Evolutionary conservation across 2,888 invertebrate species (phyloP), one percentile per base, ranked within the genome.

Genomic region (Thysanoteuthis rhombus): DNA sequence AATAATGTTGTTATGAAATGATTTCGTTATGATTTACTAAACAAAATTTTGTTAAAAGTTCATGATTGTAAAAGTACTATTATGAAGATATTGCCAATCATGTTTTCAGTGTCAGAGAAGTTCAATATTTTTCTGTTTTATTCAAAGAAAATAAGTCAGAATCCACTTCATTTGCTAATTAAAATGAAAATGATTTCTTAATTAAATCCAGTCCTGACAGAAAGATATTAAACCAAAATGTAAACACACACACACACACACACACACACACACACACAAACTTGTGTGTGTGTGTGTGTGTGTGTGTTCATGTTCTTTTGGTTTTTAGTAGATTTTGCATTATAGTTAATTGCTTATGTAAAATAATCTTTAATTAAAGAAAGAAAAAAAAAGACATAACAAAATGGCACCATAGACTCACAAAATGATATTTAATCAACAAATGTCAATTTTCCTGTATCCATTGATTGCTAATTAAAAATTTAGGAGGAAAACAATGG

Each of bases 131-230:
- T 75, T 75, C 19, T 75, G 75, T 36, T 36, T n/a, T 75, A 75
- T 75, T 16, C n/a, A 75, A 75, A 75, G 75, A 75, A 75, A 75
- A 75, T 16, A n/a, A 75, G 75, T n/a, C n/a, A 75, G 75, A 75
- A n/a, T n/a, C 75, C n/a, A n/a, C 75, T 75, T n/a, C 75, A 75
- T 75, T 75, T 75, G 75, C 75, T 75, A 75, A 75, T 75, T 75
- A 75, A 75, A 75, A 75, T 75, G 75, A 75, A 75, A 75, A 75
- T n/a, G 75, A 75, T n/a, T 75, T 75, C 75, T n/a, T 75, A 75
- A 75, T 75, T 75, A 75, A 75, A 75, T 75, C 75, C n/a, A 75
- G 25, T 12, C 75, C 36, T 75, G n/a, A 75, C n/a, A 36, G 75
- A 75, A n/a, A n/a, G 75, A 75, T n/a, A 75, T 75, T 36, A 75